Conservation (phyloP, 1,140 invertebrate species). For the Hyposmocoma kahamanoa region DNA sequence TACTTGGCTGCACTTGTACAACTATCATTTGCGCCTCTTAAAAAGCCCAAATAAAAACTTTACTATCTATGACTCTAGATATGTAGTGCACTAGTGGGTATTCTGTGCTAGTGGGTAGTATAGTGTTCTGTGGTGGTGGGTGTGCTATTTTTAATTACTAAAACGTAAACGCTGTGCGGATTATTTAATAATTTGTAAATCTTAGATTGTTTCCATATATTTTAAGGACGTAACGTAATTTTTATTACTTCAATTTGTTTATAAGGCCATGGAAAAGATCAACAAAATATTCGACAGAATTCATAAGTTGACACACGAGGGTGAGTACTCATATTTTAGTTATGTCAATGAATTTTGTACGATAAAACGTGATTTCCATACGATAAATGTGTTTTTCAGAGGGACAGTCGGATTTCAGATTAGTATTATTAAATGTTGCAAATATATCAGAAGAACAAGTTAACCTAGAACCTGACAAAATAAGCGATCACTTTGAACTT, state of each 20-base stretch:
- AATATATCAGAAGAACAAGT: constrained; percentile 5
- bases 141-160: no score
- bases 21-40: constrained; percentile 78
- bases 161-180: no score
- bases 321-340: constrained; percentile 17
- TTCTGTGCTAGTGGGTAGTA: no score
- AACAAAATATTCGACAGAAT: constrained; percentile 31
- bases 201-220: no score
- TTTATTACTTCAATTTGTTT: no score
- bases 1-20: constrained; percentile 82
- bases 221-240: no score
- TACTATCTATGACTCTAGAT: constrained; percentile 71
- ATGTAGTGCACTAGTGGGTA: no score
- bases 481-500: constrained; percentile 12
- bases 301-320: constrained; percentile 28
- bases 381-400: constrained; percentile 25
- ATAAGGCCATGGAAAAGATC: constrained; percentile 21
- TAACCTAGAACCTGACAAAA: constrained; percentile 3
- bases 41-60: constrained; percentile 73
- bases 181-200: no score
- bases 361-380: background rate
- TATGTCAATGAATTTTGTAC: background rate
- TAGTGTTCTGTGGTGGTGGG: no score
- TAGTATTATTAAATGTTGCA: constrained; percentile 13
- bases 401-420: constrained; percentile 20